Evolutionary conservation across 2,888 invertebrate species (phyloP), one percentile per base, ranked within the genome.

Genomic region (Limnephilus marmoratus): DNA sequence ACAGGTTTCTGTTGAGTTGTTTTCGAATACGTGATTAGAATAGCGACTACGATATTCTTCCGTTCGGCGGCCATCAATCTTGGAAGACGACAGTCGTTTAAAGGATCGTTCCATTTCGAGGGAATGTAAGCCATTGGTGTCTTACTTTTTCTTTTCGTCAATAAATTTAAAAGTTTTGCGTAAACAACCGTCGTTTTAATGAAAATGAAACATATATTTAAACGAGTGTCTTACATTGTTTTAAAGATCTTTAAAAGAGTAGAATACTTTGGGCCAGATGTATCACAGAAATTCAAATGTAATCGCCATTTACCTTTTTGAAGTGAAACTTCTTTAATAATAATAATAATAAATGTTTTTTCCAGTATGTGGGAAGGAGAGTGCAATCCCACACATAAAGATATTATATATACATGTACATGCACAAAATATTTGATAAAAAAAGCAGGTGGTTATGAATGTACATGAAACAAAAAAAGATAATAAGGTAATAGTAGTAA

Each of bases 1-100:
- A 34, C 82, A 82, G 82, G 82, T 82, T 82, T 82, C 82, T 82
- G 82, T 82, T 82, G 82, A 82, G 82, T 90, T 90, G 81, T 90
- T 90, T 90, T n/a, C 49, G 88, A 34, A 88, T 88, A 88, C 88
- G 90, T 90, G 90, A 90, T 90, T 41, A 34, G 90, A 90, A 90
- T 90, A 37, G 34, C 45, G 53, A 53, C 90, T 80, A 81, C 37
- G 81, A 34, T 53, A 68, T 31, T 45, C 81, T 31, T 90, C 18
- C 18, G 29, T 90, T 81, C 45, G 90, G 31, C 13, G 24, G 90
- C 49, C 90, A 90, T 90, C 90, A 90, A 90, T 90, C 90, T 90
- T 31, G 34, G 45, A 11, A 81, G 90, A 81, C 80, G 90, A 90
- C 90, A 90, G 45, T 90, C 90, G 90, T 81, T 90, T 90, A 81